Evolutionary conservation across 2,797 vertebrate genomes (phyloP).

Genomic region (Typhlichthys eigenmanni): DNA sequence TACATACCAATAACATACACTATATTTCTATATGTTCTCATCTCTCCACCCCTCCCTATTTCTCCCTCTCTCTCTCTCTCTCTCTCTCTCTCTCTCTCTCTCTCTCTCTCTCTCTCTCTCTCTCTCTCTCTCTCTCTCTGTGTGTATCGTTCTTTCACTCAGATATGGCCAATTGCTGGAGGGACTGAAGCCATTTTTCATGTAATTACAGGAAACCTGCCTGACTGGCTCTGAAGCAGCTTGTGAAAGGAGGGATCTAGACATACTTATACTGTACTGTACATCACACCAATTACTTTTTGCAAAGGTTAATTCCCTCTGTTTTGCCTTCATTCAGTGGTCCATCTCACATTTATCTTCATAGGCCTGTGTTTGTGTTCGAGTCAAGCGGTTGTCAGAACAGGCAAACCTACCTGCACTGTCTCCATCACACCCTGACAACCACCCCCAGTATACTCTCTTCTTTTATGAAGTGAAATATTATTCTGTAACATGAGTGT

Average conservation of each 20-base stretch:
- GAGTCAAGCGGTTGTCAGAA: conserved; percentile 18
- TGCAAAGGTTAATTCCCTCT: conserved; percentile 31
- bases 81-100: background rate
- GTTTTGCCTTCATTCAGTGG: conserved; percentile 34
- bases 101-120: background rate
- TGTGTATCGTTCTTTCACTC: conserved; percentile 15
- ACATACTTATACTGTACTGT: conserved; percentile 48
- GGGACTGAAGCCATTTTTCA: conserved; percentile 77
- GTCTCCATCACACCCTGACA: conserved; percentile 2
- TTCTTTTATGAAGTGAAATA: background rate
- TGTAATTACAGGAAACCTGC: conserved; percentile 80
- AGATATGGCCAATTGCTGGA: conserved; percentile 66
- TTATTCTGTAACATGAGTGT: conserved; percentile 1
- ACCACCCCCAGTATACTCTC: background rate
- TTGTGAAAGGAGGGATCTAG: conserved; percentile 55
- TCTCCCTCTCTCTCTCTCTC: background rate
- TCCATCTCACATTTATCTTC: conserved; percentile 7
- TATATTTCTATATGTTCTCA: background rate
- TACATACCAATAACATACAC: background rate
- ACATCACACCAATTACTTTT: conserved; percentile 35
- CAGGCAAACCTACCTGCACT: background rate
- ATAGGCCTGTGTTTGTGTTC: conserved; percentile 2
- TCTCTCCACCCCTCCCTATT: conserved; percentile 5
- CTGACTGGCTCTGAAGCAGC: conserved; percentile 71
- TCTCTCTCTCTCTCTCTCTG: background rate